phyloP scores from a whole-genome alignment of 2,113 vertebrate genomes.

The Talpa occidentalis region DNA sequence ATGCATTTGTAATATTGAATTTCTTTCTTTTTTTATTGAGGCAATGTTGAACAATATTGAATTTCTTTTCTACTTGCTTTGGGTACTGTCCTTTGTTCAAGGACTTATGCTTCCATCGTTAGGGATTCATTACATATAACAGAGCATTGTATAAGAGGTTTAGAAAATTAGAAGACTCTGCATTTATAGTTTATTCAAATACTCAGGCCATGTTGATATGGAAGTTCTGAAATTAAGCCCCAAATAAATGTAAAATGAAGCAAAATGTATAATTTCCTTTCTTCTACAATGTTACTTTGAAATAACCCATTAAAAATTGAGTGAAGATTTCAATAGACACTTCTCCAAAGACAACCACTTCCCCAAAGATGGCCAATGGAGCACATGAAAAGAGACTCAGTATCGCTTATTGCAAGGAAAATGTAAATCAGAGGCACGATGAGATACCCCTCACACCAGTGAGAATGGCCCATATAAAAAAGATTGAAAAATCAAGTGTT shows the following conservation, averaged over 20 bases:
- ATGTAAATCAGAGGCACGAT: no score
- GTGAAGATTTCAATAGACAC: no score
- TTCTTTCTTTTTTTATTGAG: neutral
- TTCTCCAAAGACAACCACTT: no score
- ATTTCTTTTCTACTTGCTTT: slow-evolving; percentile 1
- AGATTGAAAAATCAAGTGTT: no score
- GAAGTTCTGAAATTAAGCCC: slow-evolving; percentile 7
- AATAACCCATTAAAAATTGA: no score
- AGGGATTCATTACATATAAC: neutral
- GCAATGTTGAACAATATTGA: neutral
- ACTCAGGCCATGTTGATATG: neutral
- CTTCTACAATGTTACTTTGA: neutral
- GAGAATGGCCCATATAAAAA: no score
- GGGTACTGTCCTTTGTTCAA: slow-evolving; percentile 57
- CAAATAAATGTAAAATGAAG: neutral
- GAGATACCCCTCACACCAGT: no score
- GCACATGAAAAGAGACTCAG: no score
- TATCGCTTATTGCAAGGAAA: no score
- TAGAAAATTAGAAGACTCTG: slow-evolving; percentile 46
- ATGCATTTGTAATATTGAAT: slow-evolving; percentile 25
- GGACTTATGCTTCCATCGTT: slow-evolving; percentile 33
- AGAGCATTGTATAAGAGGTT: neutral
- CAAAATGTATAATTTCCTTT: slow-evolving; percentile 24
- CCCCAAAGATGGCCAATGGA: no score
- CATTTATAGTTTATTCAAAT: slow-evolving; percentile 28